Evolutionary conservation across 2,797 vertebrate species (phyloP), one percentile per base, ranked within the genome.

Genomic region (Ciconia nigra): DNA sequence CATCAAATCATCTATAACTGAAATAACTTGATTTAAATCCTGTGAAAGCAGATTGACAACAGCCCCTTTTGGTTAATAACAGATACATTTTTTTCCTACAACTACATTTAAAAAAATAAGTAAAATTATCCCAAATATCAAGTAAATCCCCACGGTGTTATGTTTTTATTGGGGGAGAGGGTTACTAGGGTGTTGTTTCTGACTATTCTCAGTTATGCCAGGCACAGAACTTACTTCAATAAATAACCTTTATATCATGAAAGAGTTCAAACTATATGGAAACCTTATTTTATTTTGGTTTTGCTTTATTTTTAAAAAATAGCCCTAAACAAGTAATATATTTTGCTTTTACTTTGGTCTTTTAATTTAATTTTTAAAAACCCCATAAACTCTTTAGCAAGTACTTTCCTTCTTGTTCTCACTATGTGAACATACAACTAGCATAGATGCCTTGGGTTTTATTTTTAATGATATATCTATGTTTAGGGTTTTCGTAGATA

Each of bases 101-200:
- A 11, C 5, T 63, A 18, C 29, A 51, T 78, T 72, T 31, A 4
- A 44, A 74, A 81, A 72, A 72, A 7, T 11, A 25, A 26, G 4
- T 46, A 14, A 59, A 57, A 25, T 71, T 41, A 9, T 63, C 11
- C n/a, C 4, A 10, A 39, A 7, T 42, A 35, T 12, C 4, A 1
- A 51, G 14, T 46, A 77, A 83, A 72, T 67, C 6, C 5, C 5
- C 9, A n/a, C 2, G 1, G 13, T 54, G 6, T 1, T 42, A 25
- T 13, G 13, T 65, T 65, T 54, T 70, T 58, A 4, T 0, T 17
- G 4, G 7, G 5, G 7, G 2, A 33, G 7, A 6, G 24, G 18
- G 16, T 39, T 19, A 39, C 14, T 28, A n/a, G 21, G 4, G 4
- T 47, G 17, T 35, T 5, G 7, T 63, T 81, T 87, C n/a, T 84